Base-by-base conservation (phyloP, 2,888 invertebrate genomes). In the Crioceris asparagi region DNA sequence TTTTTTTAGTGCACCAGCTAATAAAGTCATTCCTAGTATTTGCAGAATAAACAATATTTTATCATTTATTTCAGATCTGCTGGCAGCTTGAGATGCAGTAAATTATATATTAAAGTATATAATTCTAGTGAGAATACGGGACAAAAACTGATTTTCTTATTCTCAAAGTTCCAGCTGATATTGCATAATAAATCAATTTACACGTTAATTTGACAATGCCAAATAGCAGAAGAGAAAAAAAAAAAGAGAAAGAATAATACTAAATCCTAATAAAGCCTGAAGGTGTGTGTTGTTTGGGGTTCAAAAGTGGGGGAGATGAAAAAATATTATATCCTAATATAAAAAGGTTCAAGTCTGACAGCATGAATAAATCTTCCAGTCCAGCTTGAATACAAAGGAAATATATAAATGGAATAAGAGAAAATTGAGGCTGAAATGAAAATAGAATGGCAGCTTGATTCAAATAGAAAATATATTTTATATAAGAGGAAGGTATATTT, bases 241-340 rank as follows among this genome's bases (percentile, higher is more conserved):
- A n/a, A n/a, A 54, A 54, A 50, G 49, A 48, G 47, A 50, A 54
- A 54, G 49, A 51, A 47, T 48, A 52, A 54, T 55, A 56, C 53
- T 56, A 55, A 56, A 55, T 56, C 54, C 53, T 54, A 54, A 56
- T 55, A 56, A 56, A 54, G 54, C 26, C 3, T 51, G 51, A 49
- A 52, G 52, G 55, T 55, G 54, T 51, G 51, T 45, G 48, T n/a
- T n/a, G n/a, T n/a, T n/a, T 33, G 26, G 35, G 32, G 25, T 33
- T 32, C 32, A 19, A 27, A 44, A 32, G 35, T 43, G 44, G 48
- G 45, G 49, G 50, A 56, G 52, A 57, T 57, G 59, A 57, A 62
- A 60, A 61, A 62, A 62, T 61, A 61, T 63, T 62, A 61, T 58
- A 60, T 61, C 60, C 59, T 61, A 61, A 63, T 62, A 62, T 62